Evolutionary conservation across 2,888 invertebrate species (phyloP).

Genomic region (Polia nebulosa): DNA sequence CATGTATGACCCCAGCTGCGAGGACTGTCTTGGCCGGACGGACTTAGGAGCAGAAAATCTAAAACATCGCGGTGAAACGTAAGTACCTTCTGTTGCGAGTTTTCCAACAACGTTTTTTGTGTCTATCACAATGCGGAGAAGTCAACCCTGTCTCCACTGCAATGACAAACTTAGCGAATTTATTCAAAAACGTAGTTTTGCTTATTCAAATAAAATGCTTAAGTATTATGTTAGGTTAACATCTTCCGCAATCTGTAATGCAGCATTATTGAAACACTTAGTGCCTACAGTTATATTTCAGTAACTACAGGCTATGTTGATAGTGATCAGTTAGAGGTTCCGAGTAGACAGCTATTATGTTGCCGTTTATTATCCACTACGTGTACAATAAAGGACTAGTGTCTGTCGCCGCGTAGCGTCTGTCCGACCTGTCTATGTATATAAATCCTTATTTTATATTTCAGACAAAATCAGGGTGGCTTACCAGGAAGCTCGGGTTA

Average conservation of each 20-base stretch:
- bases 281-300: background rate
- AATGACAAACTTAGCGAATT: background rate
- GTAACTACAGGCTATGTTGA: background rate
- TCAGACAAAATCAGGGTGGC: slow-evolving; percentile 53
- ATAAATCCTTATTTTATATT: slow-evolving; percentile 17
- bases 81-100: slow-evolving; percentile 40
- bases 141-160: background rate
- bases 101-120: background rate
- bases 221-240: background rate
- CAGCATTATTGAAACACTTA: background rate
- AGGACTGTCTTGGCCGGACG: slow-evolving; percentile 90
- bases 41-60: slow-evolving; percentile 76
- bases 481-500: slow-evolving; percentile 38
- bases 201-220: background rate
- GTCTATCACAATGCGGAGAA: background rate
- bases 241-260: background rate
- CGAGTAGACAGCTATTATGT: too few relatives aligned
- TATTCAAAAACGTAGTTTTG: background rate
- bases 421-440: background rate
- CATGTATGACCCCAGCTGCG: slow-evolving; percentile 92
- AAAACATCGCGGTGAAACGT: slow-evolving; percentile 66
- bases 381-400: background rate
- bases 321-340: too few relatives aligned
- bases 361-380: background rate
- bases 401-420: background rate